These are phyloP conservation scores for Pseudotriccus pelzelni DNA, from an alignment of 2,797 vertebrate species.

Conservation along the genomic window DNA sequence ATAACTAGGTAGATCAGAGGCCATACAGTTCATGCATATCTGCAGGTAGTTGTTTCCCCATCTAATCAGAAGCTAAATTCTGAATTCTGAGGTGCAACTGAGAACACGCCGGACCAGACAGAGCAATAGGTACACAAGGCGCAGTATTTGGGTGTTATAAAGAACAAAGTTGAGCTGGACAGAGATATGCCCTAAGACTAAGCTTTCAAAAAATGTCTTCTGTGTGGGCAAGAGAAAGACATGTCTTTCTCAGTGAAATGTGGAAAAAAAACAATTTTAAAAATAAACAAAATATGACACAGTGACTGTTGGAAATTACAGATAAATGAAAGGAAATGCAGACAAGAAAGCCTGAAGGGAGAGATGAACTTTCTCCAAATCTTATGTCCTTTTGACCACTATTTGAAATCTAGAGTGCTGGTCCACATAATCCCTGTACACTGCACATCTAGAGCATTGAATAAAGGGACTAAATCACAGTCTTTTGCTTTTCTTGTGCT, in stretches of 20 bases:
- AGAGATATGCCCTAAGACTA: background rate
- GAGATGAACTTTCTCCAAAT: background rate
- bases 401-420: background rate
- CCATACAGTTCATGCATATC: background rate
- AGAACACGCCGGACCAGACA: background rate
- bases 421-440: background rate
- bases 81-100: background rate
- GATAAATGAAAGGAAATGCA: background rate
- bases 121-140: background rate
- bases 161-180: background rate
- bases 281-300: background rate
- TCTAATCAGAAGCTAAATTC: background rate
- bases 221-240: background rate
- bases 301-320: background rate
- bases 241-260: background rate
- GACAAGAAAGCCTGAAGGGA: background rate
- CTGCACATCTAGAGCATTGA: background rate
- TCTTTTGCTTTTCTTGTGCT: background rate
- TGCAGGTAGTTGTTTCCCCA: background rate
- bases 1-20: background rate
- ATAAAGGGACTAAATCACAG: background rate
- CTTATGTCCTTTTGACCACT: background rate
- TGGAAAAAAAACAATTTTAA: background rate
- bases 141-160: background rate
- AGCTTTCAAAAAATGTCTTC: background rate